These are phyloP conservation scores for Eulithis prunata DNA, from an alignment of 2,888 invertebrate genomes.

Conservation along the genomic window DNA sequence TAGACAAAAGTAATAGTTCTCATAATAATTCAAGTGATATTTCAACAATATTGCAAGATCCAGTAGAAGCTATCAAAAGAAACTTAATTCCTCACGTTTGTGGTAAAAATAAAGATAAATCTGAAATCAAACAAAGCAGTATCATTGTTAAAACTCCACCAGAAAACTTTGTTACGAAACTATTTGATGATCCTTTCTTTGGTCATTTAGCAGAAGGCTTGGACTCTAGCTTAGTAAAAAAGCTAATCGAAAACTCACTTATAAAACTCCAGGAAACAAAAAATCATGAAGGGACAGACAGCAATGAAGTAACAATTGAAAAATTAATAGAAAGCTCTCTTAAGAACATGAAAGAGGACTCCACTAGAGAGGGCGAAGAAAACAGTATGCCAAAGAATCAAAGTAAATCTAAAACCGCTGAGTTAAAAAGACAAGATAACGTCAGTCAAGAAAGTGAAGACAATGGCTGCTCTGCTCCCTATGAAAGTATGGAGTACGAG, in stretches of 20 bases:
- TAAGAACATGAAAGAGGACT: constrained; percentile 72
- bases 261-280: constrained; percentile 84
- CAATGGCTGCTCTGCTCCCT: constrained; percentile 88
- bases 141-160: constrained; percentile 48
- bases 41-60: constrained; percentile 86
- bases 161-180: constrained; percentile 82
- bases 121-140: constrained; percentile 44
- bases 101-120: constrained; percentile 81
- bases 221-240: constrained; percentile 85
- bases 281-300: constrained; percentile 75
- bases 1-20: constrained; percentile 52
- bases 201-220: constrained; percentile 86
- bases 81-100: constrained; percentile 91
- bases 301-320: constrained; percentile 75
- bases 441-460: constrained; percentile 71
- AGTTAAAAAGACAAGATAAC: constrained; percentile 55
- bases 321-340: constrained; percentile 80
- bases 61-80: constrained; percentile 90
- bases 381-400: constrained; percentile 54
- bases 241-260: constrained; percentile 87
- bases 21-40: constrained; percentile 66
- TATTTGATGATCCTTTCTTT: constrained; percentile 87
- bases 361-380: constrained; percentile 46
- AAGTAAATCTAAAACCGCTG: constrained; percentile 50
- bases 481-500: constrained; percentile 90